These are phyloP conservation scores for Leptoteleia sp. DNA, from an alignment of 1,140 invertebrate genomes.

Conservation along the genomic window DNA sequence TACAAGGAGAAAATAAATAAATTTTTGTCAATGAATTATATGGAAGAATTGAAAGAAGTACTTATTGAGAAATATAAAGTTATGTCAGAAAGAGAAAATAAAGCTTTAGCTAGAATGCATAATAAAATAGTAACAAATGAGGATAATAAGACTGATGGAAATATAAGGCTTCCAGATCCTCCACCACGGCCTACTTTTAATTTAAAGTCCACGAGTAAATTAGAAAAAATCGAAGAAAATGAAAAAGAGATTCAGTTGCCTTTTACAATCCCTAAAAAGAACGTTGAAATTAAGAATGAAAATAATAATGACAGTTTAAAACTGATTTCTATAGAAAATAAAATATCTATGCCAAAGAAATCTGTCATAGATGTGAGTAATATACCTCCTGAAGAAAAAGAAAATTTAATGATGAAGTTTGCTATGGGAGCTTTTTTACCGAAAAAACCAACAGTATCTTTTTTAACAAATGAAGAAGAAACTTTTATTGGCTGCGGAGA, in stretches of 20 bases:
- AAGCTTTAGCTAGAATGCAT: conserved; percentile 74
- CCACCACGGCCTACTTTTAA: conserved; percentile 3
- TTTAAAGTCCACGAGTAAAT: background rate
- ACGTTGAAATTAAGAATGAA: no score
- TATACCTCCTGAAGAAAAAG: conserved; percentile 39
- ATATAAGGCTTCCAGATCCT: background rate
- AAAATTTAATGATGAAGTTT: conserved; percentile 47
- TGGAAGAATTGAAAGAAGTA: conserved; percentile 77
- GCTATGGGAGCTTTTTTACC: conserved; percentile 57
- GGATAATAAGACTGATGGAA: background rate
- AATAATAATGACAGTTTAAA: no score
- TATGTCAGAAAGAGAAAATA: conserved; percentile 76
- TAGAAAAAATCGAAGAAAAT: background rate
- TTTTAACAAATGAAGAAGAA: conserved; percentile 71
- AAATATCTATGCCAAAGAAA: conserved; percentile 6
- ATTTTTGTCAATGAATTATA: conserved; percentile 75
- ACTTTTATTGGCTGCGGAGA: conserved; percentile 77
- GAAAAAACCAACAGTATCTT: conserved; percentile 13
- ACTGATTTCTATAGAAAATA: background rate
- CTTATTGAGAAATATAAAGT: conserved; percentile 75
- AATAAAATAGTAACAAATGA: conserved; percentile 34
- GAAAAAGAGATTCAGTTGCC: no score
- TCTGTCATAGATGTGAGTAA: conserved; percentile 4
- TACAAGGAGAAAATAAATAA: conserved; percentile 71
- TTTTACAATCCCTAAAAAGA: no score